A percentile compares a stretch with the other conserved stretches of the same genome.
phyloP scores from a whole-genome alignment of 2,113 vertebrate species.

The Chloropsis hardwickii region DNA sequence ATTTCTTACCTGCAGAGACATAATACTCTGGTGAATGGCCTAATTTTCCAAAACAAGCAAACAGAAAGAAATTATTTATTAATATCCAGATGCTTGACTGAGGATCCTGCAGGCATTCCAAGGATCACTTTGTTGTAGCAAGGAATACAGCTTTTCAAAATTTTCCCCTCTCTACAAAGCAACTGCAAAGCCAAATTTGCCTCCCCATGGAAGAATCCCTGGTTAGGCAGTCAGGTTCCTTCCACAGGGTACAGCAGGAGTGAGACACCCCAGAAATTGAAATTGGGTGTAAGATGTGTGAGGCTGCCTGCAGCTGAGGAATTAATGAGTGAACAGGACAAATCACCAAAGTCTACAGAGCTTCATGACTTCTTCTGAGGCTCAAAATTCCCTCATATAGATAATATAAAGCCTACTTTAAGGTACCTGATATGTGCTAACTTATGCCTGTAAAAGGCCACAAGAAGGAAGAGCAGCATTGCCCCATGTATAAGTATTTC shows the following conservation, averaged over 20 bases:
- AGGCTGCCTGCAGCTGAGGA: neutral
- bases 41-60: neutral
- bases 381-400: neutral
- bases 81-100: neutral
- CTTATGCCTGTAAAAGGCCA: too few relatives aligned
- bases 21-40: neutral
- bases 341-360: neutral
- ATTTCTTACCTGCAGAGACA: neutral
- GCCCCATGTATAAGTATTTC: neutral
- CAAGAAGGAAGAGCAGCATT: neutral
- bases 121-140: neutral
- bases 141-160: neutral
- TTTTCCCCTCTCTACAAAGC: neutral
- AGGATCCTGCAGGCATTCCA: neutral
- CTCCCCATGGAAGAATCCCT: neutral
- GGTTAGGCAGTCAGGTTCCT: neutral
- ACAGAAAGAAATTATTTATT: neutral
- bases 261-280: neutral
- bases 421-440: neutral
- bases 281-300: neutral
- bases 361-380: neutral
- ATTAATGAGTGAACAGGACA: neutral
- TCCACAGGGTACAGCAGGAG: neutral
- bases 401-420: neutral
- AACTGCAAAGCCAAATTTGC: neutral